These are phyloP conservation scores for Copidosoma floridanum DNA, from an alignment of 1,140 invertebrate genomes.

Conservation along the genomic window DNA sequence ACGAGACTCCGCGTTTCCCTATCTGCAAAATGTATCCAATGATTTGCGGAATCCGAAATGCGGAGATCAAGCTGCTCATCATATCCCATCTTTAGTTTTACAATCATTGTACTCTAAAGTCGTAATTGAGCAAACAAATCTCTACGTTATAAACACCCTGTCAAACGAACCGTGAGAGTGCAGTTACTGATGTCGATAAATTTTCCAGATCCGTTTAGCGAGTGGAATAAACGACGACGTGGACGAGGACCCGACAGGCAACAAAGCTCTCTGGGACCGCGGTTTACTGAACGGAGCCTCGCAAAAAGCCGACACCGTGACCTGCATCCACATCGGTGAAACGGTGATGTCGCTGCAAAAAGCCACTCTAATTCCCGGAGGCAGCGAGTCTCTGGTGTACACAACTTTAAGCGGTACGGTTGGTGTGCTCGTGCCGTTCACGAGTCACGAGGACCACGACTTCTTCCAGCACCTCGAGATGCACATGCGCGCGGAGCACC, in stretches of 20 bases:
- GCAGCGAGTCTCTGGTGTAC: slow-evolving; percentile 94
- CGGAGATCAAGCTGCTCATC: background rate
- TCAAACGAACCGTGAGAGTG: too few species aligned
- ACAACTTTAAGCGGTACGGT: slow-evolving; percentile 94
- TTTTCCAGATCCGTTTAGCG: slow-evolving; percentile 75
- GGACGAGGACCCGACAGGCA: slow-evolving; percentile 98
- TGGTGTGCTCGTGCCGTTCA: slow-evolving; percentile 96
- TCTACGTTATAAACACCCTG: background rate
- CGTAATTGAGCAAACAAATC: slow-evolving; percentile 5
- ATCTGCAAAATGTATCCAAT: background rate
- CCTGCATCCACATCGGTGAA: slow-evolving; percentile 95
- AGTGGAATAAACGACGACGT: slow-evolving; percentile 93
- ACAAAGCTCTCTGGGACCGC: slow-evolving; percentile 97
- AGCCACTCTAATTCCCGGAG: slow-evolving; percentile 94
- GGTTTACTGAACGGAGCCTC: slow-evolving; percentile 95
- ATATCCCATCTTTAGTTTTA: slow-evolving; percentile 12
- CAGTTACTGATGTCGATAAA: too few species aligned
- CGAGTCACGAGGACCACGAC: slow-evolving; percentile 97
- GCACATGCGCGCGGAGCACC: slow-evolving; percentile 98
- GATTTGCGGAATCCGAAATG: background rate
- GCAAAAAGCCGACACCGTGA: slow-evolving; percentile 92
- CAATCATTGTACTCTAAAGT: slow-evolving; percentile 9
- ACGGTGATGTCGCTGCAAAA: slow-evolving; percentile 88
- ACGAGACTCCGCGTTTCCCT: background rate
- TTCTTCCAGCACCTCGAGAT: slow-evolving; percentile 99